Base-by-base conservation (phyloP, 2,888 invertebrate species). In the Synanthedon vespiformis region DNA sequence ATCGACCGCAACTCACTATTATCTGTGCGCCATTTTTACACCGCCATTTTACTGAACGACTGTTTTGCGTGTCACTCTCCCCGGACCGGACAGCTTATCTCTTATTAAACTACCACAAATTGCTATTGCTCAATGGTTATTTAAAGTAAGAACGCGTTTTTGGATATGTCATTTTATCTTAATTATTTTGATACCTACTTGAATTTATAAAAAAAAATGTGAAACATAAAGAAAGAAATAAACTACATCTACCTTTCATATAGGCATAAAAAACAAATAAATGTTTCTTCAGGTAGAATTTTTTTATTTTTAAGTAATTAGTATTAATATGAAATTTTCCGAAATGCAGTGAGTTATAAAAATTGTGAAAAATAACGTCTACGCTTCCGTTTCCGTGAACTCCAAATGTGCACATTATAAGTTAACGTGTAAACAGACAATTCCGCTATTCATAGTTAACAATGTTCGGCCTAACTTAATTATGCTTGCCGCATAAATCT, bases 401-500 rank as follows among this genome's bases (percentile, higher is more conserved):
- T 44, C 44, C 12, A 44, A 44, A 44, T 44, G 4, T 13, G 18
- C 16, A 12, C 48, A 48, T 48, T 48, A 16, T 18, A 44, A 44
- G 47, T n/a, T 44, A 44, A 44, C 47, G 34, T 18, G 49, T 12
- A 18, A 34, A 40, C 70, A 72, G 61, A 62, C 54, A 51, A 75
- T 80, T 82, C 75, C 72, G 79, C 79, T 73, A 77, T 80, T 80
- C 83, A 80, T 74, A 79, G 79, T 80, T 82, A 85, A 78, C 79
- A 78, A 78, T 74, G 80, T 81, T 82, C 78, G 76, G 84, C 80
- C 86, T 84, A 86, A 88, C 84, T 88, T 88, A 88, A 88, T 88
- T 88, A 88, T 85, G 83, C 83, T 84, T 79, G 72, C 72, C 74
- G 78, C 80, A 88, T 88, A 88, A 88, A 88, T 88, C 88, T 87